Evolutionary conservation across 1,140 invertebrate species (phyloP).

Genomic region (Drosophila nebulosa): DNA sequence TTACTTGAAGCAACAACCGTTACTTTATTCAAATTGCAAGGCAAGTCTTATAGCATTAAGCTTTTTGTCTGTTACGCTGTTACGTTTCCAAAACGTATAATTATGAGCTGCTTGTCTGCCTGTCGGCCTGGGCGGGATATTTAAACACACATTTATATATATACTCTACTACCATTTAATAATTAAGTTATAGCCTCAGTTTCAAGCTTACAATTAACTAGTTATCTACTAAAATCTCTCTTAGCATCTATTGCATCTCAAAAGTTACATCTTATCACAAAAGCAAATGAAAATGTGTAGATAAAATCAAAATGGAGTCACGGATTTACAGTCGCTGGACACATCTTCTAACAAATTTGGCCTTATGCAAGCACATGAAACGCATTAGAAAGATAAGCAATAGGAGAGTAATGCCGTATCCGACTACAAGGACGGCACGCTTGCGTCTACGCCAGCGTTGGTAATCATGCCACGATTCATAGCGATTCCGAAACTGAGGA

Average conservation of each 20-base stretch:
- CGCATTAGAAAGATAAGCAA: conserved; percentile 57
- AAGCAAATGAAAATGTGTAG: conserved; percentile 20
- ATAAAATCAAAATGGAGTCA: neutral
- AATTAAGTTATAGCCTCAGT: neutral
- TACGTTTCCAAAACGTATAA: too few relatives aligned
- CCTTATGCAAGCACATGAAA: conserved; percentile 70
- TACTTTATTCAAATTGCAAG: too few relatives aligned
- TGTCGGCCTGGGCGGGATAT: too few relatives aligned
- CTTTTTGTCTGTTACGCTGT: too few relatives aligned
- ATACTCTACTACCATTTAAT: neutral
- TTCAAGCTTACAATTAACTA: neutral
- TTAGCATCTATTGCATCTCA: conserved; percentile 7
- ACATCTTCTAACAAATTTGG: conserved; percentile 70
- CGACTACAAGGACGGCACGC: conserved; percentile 57
- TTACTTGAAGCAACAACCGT: too few relatives aligned
- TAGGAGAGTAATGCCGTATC: conserved; percentile 59
- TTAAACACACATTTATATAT: too few relatives aligned
- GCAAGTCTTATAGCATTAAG: too few relatives aligned
- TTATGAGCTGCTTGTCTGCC: too few relatives aligned
- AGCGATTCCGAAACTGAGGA: conserved; percentile 85
- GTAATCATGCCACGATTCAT: conserved; percentile 85
- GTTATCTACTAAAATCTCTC: neutral
- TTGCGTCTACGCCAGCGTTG: conserved; percentile 83
- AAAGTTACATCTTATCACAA: conserved; percentile 67
- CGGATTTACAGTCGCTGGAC: conserved; percentile 61